Evolutionary conservation across 2,888 invertebrate species (phyloP), one percentile per base, ranked within the genome.

Genomic region (Hirtodrosophila alboralis): DNA sequence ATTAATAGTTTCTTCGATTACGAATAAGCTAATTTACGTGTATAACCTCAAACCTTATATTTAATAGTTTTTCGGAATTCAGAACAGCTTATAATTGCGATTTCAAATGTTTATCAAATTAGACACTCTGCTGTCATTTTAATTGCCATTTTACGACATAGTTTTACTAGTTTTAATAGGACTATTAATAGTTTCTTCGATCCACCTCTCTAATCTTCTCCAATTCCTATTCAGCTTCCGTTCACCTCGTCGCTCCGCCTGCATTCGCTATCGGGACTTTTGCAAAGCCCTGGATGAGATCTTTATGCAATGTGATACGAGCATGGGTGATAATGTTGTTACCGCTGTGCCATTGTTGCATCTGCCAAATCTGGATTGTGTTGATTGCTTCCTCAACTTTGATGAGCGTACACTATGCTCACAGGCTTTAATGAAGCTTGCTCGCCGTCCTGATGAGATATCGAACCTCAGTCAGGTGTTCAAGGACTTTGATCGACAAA

Each of bases 221-320:
- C n/a, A n/a, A n/a, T n/a, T n/a, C n/a, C n/a, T n/a, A n/a, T n/a
- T 94, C 76, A 94, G 94, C 40, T 95, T 95, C 90, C 92, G 93
- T 40, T 93, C 94, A 4, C 93, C 93, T 0, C 90, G 92, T 47
- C 92, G 94, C 14, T 91, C 91, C 0, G 92, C 93, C 38, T 92
- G 91, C 84, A 89, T 95, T 5, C 93, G 94, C 66, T 95, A 95
- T 91, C 92, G 92, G 49, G 92, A 94, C 68, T 95, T 96, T 90
- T 93, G 93, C 69, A 91, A 92, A 40, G 91, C 92, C 2, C 92
- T 95, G 31, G 95, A 96, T 85, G 94, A 94, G 89, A 93, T 94
- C 27, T 93, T 95, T 71, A 92, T 93, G 10, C 93, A 94, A 86
- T 88, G 91, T 13, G 92, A 93, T 58, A 91, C 95, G 65, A 93